A percentile compares a stretch with the other conserved stretches of the same genome.
Conservation (phyloP, 2,113 vertebrate genomes). For the Oreochromis tanganicae region DNA sequence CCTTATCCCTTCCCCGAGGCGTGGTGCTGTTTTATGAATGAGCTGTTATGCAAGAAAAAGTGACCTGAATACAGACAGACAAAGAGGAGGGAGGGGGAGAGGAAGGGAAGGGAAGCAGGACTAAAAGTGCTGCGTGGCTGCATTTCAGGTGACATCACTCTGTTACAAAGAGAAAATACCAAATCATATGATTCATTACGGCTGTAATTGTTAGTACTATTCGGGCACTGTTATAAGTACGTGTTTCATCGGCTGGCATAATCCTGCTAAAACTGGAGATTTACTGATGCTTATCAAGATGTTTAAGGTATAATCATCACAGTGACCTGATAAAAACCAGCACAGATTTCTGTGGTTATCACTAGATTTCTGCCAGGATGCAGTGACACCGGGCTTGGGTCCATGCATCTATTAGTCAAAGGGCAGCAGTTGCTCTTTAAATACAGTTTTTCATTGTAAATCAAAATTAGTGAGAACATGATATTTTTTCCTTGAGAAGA, state of each 20-base stretch:
- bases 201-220: neutral
- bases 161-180: neutral
- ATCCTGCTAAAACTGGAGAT: neutral
- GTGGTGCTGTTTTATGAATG: conserved; percentile 67
- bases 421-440: neutral
- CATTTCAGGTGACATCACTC: neutral
- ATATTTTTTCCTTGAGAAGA: neutral
- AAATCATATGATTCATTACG: neutral
- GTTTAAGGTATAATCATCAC: neutral
- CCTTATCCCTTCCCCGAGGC: conserved; percentile 34
- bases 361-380: neutral
- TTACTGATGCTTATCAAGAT: conserved; percentile 1
- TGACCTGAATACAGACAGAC: conserved; percentile 49
- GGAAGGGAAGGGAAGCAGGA: too few species aligned
- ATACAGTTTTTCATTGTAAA: neutral
- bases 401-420: neutral
- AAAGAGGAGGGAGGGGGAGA: neutral
- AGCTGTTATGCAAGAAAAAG: conserved; percentile 58
- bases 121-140: neutral
- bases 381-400: neutral
- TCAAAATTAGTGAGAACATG: neutral
- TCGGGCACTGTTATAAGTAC: neutral
- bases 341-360: neutral
- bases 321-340: neutral
- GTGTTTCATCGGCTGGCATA: neutral